Evolutionary conservation across 1,140 invertebrate species (phyloP), one percentile per base, ranked within the genome.

Genomic region (Diachasma alloeum): DNA sequence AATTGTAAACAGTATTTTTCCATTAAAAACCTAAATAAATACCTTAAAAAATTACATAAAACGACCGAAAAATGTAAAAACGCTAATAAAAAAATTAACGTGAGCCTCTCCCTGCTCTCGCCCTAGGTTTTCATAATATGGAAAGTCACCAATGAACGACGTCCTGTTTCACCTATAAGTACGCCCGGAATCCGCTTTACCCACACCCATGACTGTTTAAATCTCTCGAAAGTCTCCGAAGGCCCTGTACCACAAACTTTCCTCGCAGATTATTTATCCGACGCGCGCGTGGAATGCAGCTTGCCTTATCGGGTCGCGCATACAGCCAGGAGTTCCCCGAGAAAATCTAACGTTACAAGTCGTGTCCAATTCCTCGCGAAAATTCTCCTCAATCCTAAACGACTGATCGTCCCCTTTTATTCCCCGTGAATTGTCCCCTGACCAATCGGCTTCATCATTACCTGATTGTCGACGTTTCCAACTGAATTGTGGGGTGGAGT

Each of bases 401-500:
- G 13, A 42, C 13, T 13, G 9, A 42, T 42, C 9, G 9, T 42
- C 13, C 39, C 13, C 4, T 42, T 42, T 42, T 42, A 42, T 13
- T 4, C 10, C 13, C 39, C 1, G 6, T 6, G 31, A 31, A 31
- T 31, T 31, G 31, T 42, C 9, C 1, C 9, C 39, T 42, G 9
- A 42, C 9, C 1, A 13, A 31, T 66, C 11, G 1, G 17, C 31
- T 66, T 4, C 24, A 13, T 66, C 31, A 31, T 37, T 75, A 75
- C 74, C 74, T 75, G 74, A 69, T 36, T 75, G 17, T 75, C 74
- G n/a, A 73, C 17, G 31, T 22, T 36, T 11, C 63, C 74, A 11
- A 75, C 46, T 22, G 74, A 53, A 75, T 75, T 68, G 15, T 75
- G 74, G 22, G 74, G 74, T 37, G 71, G 71, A 37, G 26, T 22